A percentile compares a stretch with the other conserved stretches of the same genome.
Evolutionary conservation across 2,888 invertebrate species (phyloP).

Genomic region (Xanthostigma xanthostigma): DNA sequence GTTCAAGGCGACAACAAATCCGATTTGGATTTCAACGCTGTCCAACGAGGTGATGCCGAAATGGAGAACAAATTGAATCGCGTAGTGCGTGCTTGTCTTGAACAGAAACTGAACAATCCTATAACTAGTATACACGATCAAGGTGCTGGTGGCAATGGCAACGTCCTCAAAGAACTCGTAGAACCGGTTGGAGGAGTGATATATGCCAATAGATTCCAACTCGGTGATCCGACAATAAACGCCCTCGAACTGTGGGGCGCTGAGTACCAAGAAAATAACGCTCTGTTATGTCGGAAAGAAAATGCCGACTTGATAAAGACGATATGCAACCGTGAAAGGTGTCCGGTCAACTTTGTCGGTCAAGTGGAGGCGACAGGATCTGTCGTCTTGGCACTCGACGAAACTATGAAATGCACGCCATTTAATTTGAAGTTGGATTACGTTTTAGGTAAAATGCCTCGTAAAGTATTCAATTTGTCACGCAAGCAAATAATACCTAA

Average conservation of each 20-base stretch:
- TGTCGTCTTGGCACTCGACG: conserved; percentile 51
- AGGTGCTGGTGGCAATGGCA: conserved; percentile 97
- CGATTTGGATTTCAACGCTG: conserved; percentile 89
- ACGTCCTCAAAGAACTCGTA: conserved; percentile 91
- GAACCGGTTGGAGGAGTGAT: conserved; percentile 91
- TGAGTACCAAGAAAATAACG: conserved; percentile 94
- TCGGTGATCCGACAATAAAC: conserved; percentile 91
- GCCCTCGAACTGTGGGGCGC: conserved; percentile 95
- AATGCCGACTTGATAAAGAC: conserved; percentile 45
- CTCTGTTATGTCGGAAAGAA: conserved; percentile 60
- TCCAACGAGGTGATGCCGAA: conserved; percentile 94
- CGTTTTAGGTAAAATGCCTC: conserved; percentile 78
- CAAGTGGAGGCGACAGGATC: conserved; percentile 76
- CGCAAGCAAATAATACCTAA: conserved; percentile 20
- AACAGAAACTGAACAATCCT: conserved; percentile 68
- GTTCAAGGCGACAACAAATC: conserved; percentile 77
- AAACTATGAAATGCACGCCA: conserved; percentile 42
- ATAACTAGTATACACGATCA: conserved; percentile 95
- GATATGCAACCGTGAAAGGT: conserved; percentile 76
- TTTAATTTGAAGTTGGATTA: conserved; percentile 80
- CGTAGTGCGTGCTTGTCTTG: conserved; percentile 82
- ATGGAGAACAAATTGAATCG: conserved; percentile 97
- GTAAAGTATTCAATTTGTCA: conserved; percentile 43
- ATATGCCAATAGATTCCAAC: conserved; percentile 67
- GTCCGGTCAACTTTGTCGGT: conserved; percentile 87